Base-by-base conservation (phyloP, 2,113 vertebrate species). In the Grantiella picta region DNA sequence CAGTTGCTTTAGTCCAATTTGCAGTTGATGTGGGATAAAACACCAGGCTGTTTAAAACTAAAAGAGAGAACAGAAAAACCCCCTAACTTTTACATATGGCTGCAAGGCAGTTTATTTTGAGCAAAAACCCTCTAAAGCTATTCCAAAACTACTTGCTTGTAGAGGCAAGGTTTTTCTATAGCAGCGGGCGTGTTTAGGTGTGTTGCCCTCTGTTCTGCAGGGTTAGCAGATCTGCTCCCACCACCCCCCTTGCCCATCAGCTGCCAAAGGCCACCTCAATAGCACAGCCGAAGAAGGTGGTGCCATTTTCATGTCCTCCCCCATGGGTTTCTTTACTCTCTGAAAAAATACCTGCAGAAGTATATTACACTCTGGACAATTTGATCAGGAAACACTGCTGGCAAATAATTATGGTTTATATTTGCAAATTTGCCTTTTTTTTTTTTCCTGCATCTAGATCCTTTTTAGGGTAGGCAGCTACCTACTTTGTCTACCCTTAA, bases 91-190 rank as follows among this genome's bases (percentile, higher is more conserved):
- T 93, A 75, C 68, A 77, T 82, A 93, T 70, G 80, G 82, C 92
- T 94, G 44, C 44, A 75, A 96, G 93, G 81, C 95, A 95, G 69
- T 92, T 87, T 91, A 92, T 96, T 91, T 82, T 84, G 61, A 92
- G 92, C 36, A 79, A 92, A 91, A 81, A 1, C 15, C 38, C 35
- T 95, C 91, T 95, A 71, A 91, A 96, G 86, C 61, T 84, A 89
- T 95, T 96, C 91, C 93, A 95, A 85, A 94, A 84, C 45, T 35
- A 56, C 65, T 82, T 83, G 78, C 86, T 92, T 96, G 94, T 86
- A 86, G 83, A 84, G 76, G 56, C 92, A 96, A 86, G 40, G 89
- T 31, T 92, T 83, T 75, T 63, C 50, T 2, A 3, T 15, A 40
- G 76, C 79, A 81, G 76, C 1, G 3, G 90, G 59, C 1, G 0